Evolutionary conservation across 2,113 vertebrate genomes (phyloP), one percentile per base, ranked within the genome.

Genomic region (Otis tarda): DNA sequence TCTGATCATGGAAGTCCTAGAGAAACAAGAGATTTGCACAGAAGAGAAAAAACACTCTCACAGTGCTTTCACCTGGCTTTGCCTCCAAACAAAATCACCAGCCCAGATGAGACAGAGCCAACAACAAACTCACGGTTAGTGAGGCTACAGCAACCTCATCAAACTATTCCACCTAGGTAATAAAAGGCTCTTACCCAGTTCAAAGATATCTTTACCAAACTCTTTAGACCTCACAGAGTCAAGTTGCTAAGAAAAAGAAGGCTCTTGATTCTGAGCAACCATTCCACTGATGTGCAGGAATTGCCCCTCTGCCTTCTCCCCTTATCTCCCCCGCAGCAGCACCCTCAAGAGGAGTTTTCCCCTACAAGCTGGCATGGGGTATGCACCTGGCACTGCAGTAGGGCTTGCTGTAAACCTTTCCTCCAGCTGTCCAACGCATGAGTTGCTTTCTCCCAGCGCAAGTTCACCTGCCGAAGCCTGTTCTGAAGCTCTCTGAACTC

Each of bases 1-100:
- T 98, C n/a, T 96, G 93, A 90, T 98, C 97, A 5, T 99, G 99
- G 91, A 99, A 99, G 85, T 99, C 99, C 99, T 99, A 91, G 5
- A 87, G 63, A 80, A 95, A 79, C 18, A 96, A 63, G 10, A n/a
- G 33, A 57, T 30, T 69, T 39, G 27, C 3, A 23, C 9, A 9
- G 53, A 70, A 64, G 12, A 53, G 6, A 45, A 50, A 60, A 47
- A 50, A 17, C 13, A 53, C 31, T 64, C 71, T n/a, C n/a, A n/a
- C 39, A 60, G 37, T 60, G 45, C 63, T 73, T 86, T 76, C 76
- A 64, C 14, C 50, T 67, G 45, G 28, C 43, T 90, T 65, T 82
- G 52, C 45, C 57, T 75, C 59, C 27, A 61, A 67, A 75, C n/a
- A 49, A 25, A 83, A 57, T 14, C 6, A n/a, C n/a, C 60, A 67